Evolutionary conservation across 2,113 vertebrate genomes (phyloP).

Genomic region (Noctilio leporinus): DNA sequence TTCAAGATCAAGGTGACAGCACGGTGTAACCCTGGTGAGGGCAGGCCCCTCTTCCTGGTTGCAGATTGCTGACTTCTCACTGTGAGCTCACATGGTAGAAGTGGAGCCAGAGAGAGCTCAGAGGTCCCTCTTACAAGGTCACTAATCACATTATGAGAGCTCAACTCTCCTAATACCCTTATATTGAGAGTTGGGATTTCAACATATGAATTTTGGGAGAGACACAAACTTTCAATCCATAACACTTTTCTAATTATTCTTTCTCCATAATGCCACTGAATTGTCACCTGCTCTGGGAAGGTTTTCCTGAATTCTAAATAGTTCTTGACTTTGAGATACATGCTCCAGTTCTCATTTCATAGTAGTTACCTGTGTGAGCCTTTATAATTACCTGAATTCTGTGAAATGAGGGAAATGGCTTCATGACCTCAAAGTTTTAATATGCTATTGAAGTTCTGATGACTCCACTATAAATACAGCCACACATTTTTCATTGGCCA

Average conservation of each 20-base stretch:
- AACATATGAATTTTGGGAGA: neutral
- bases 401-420: neutral
- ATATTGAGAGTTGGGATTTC: neutral
- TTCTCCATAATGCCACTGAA: neutral
- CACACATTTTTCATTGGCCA: neutral
- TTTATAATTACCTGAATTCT: neutral
- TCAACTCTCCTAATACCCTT: too few species aligned
- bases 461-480: fast-evolving
- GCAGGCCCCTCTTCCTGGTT: neutral
- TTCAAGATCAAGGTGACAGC: neutral
- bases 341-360: neutral
- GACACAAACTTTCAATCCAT: neutral
- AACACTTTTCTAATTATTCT: neutral
- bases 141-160: neutral
- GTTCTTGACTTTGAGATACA: neutral
- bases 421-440: neutral
- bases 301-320: neutral
- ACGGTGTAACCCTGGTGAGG: fast-evolving
- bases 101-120: neutral
- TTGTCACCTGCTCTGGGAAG: neutral
- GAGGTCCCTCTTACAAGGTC: neutral
- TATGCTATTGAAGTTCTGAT: neutral
- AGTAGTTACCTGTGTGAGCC: neutral
- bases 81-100: neutral
- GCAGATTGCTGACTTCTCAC: neutral